Evolutionary conservation across 2,888 invertebrate genomes (phyloP).

Genomic region (Morpho helenor): DNA sequence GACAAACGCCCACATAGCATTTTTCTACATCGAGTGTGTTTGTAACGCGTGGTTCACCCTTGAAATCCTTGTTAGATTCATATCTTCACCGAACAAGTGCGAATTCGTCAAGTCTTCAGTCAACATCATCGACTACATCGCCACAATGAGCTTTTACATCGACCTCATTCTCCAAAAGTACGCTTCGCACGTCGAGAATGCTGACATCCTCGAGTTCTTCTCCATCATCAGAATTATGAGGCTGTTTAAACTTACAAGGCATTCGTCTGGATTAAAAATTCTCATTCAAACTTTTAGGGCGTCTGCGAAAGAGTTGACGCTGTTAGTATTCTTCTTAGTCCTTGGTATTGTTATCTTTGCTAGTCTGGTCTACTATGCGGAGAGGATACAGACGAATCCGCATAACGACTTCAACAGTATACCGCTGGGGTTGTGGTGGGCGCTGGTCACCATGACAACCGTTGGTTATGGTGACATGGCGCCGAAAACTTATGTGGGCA

Average conservation of each 20-base stretch:
- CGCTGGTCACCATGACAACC: conserved; percentile 98
- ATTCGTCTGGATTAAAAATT: conserved; percentile 98
- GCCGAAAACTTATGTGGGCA: conserved; percentile 98
- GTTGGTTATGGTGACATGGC: conserved; percentile 99
- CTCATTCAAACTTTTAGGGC: conserved; percentile 98
- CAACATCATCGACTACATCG: conserved; percentile 99
- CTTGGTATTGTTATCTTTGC: conserved; percentile 99
- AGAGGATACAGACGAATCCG: conserved; percentile 96
- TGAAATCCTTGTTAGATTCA: conserved; percentile 95
- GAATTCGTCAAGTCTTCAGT: conserved; percentile 97
- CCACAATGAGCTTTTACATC: conserved; percentile 98
- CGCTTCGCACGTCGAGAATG: conserved; percentile 94
- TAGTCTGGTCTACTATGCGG: conserved; percentile 98
- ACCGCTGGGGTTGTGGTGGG: conserved; percentile 99
- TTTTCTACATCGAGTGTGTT: conserved; percentile 98
- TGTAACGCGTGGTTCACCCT: conserved; percentile 99
- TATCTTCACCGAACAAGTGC: conserved; percentile 95
- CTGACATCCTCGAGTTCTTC: conserved; percentile 98
- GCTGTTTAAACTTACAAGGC: conserved; percentile 97
- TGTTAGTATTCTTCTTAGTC: conserved; percentile 98
- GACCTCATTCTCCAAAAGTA: conserved; percentile 94
- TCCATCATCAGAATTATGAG: conserved; percentile 98
- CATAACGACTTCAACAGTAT: conserved; percentile 99
- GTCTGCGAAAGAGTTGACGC: conserved; percentile 96
- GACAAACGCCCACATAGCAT: conserved; percentile 97